Percentiles rank a stretch among this genome's conserved stretches.
These are phyloP conservation scores for Dyspetes luteomarginatus DNA, from an alignment of 2,888 invertebrate genomes.

Conservation along the genomic window DNA sequence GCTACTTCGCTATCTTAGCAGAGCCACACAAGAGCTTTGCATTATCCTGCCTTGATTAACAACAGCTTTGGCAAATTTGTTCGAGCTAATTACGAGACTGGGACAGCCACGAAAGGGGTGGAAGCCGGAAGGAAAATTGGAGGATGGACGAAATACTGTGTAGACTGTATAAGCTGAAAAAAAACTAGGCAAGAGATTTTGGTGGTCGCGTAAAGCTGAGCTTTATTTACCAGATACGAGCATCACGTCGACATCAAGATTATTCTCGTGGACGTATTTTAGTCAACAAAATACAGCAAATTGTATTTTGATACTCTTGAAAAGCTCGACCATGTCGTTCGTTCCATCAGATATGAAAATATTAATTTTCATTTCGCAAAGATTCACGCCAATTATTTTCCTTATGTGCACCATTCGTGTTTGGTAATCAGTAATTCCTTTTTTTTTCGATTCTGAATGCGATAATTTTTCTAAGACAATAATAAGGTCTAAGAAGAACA, in stretches of 20 bases:
- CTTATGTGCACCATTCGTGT: too few relatives aligned
- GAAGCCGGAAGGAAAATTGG: conserved; percentile 10
- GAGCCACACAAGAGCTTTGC: conserved; percentile 55
- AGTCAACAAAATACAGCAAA: neutral
- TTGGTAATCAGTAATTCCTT: too few relatives aligned
- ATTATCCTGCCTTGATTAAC: conserved; percentile 62
- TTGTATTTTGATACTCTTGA: neutral
- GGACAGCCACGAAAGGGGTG: neutral
- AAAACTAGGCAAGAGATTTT: neutral
- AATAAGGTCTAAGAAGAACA: too few relatives aligned
- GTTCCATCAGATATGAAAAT: too few relatives aligned
- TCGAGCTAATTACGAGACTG: conserved; percentile 58
- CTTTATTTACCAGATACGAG: conserved; percentile 32
- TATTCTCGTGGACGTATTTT: neutral
- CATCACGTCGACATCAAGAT: conserved; percentile 4
- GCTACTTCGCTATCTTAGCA: conserved; percentile 6
- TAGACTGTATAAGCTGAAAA: neutral
- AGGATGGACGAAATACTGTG: neutral
- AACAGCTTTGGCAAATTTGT: conserved; percentile 64
- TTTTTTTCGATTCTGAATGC: too few relatives aligned
- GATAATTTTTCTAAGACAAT: too few relatives aligned
- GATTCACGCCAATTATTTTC: too few relatives aligned
- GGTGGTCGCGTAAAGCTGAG: conserved; percentile 21
- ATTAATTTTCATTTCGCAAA: too few relatives aligned
- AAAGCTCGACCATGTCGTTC: too few relatives aligned